Evolutionary conservation across 2,797 vertebrate species (phyloP), one percentile per base, ranked within the genome.

Genomic region (Eulemur rubriventer): DNA sequence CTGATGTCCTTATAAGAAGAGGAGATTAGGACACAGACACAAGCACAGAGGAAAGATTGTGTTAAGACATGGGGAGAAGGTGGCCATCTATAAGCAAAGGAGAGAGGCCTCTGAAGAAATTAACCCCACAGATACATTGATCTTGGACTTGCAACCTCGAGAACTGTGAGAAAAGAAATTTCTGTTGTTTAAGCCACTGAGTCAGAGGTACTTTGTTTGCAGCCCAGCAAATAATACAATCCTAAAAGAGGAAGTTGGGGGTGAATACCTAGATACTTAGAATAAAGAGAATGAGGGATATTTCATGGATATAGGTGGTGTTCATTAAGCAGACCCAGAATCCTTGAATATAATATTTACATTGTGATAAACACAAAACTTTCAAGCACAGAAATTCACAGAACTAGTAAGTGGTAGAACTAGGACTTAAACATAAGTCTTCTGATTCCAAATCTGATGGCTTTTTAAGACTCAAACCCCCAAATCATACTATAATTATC

Each of bases 321-420:
- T 94, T 85, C 55, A 43, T 76, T 78, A 80, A 91, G 43, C 22
- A 70, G 33, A 89, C 52, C 30, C 22, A 70, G n/a, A 93, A 75
- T 35, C 50, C 38, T 83, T 87, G 93, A 95, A 79, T 50, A 90
- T 72, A 82, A 67, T 65, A 65, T 65, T 72, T 85, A 1, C 46
- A 92, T 92, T 78, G 38, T 43, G 28, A 55, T 18, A 86, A 94
- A 65, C 50, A 85, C 20, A 75, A 92, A 96, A 76, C n/a, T 89
- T 43, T 76, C 33, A 92, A 57, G 52, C 75, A 43, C 46, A 63
- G 12, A 70, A 65, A 91, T 17, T 92, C 28, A 89, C 14, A 75
- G 46, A 69, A 22, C 30, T 13, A 89, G 52, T 67, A 80, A 89
- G 35, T 61, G 26, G 48, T 73, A 6, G 35, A 81, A n/a, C 18